Evolutionary conservation across 1,140 invertebrate species (phyloP), one percentile per base, ranked within the genome.

Genomic region (Coptotermes formosanus): DNA sequence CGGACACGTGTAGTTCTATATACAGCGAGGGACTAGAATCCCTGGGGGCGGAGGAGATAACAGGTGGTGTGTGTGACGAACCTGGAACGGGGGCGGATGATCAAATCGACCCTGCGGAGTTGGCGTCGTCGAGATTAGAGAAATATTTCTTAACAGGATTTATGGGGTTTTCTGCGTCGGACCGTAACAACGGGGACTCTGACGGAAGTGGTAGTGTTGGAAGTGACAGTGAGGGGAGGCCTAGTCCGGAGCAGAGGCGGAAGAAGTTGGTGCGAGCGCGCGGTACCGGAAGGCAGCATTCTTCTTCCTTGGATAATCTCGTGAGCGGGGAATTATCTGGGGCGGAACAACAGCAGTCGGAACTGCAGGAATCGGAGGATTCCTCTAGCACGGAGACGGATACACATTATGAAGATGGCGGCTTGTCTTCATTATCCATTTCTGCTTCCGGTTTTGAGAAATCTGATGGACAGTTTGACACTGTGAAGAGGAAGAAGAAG

Each of bases 101-200:
- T 45, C 89, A 90, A 69, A 87, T 89, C 83, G 94, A 94, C 88
- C 93, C 93, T 16, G 93, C 94, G n/a, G 96, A 97, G 48, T 89
- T 97, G 82, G 96, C 96, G 84, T 96, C 96, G 0, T 97, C 96
- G 0, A 93, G 97, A 38, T 90, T 98, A 69, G 97, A 98, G 90
- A 97, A 98, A 90, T 98, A 98, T 91, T 98, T 98, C 90, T 90
- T 97, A 0, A 96, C 95, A 0, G 96, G 96, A 21, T 96, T 97
- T 88, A 94, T 97, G 91, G 96, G 96, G 8, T 96, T 97, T 86
- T 95, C 92, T 94, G 87, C 90, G 43, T 82, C 45, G 38, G 64
- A 48, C 44, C 52, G 52, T 16, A 59, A 86, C 30, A 59, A 75
- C 12, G 23, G 95, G 75, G 95, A 96, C 88, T 96, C 96, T 0